Evolutionary conservation across 2,888 invertebrate genomes (phyloP), one percentile per base, ranked within the genome.

Genomic region (Agrochola macilenta): DNA sequence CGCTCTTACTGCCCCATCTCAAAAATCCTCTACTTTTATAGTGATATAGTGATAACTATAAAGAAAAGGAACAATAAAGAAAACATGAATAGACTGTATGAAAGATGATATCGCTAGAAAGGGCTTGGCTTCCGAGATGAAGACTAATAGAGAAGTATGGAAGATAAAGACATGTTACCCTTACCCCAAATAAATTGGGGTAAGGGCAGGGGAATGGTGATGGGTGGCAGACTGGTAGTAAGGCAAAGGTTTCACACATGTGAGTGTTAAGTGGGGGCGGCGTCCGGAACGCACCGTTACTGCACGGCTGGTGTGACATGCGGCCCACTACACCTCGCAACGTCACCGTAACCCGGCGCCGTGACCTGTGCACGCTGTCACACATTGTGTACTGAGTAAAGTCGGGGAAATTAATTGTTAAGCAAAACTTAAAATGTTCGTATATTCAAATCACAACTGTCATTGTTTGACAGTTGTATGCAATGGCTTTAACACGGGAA

Each of bases 261-360:
- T 65, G 75, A 82, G 79, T 84, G 88, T 64, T 85, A 90, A 89
- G 83, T 82, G 89, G 64, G 76, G 49, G 76, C 87, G 83, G 87
- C 77, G 86, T 85, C 89, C 93, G 94, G 94, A 94, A 95, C 94
- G 95, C 91, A 94, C 96, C 96, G 96, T 95, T 96, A 95, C 87
- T 90, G 91, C 92, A 94, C 95, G 95, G 92, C 92, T 93, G 91
- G 93, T 87, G 93, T 92, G 93, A 91, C 94, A 95, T 91, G 91
- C 94, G 92, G 91, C 90, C 90, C 85, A 86, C 87, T 84, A 86
- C 87, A 91, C 90, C 87, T 87, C 84, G 74, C 81, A 72, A 71
- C 83, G 83, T 88, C 88, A 89, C 88, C 82, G 68, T 81, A 85
- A 87, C 82, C 81, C 65, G 60, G 71, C 78, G 79, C 82, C 82